A percentile compares a stretch with the other conserved stretches of the same genome.
phyloP scores from a whole-genome alignment of 2,113 vertebrate genomes.

The Hypomesus transpacificus region DNA sequence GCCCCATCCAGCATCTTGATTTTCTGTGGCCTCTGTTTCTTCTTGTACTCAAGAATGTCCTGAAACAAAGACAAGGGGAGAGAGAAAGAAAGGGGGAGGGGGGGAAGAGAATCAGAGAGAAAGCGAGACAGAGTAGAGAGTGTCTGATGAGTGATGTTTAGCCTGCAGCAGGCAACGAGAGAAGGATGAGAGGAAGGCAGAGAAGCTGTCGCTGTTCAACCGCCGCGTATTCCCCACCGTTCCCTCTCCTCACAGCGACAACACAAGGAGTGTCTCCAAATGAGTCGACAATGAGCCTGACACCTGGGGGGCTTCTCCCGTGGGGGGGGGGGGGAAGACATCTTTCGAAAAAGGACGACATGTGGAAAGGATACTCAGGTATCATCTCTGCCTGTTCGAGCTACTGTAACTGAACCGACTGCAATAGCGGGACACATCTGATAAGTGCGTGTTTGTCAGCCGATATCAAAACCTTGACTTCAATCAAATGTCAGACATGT shows the following conservation, averaged over 20 bases:
- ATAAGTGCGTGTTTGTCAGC: no score
- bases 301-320: constrained; percentile 44
- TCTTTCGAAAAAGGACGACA: no score
- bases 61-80: constrained; percentile 42
- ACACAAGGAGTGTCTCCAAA: constrained; percentile 55
- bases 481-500: not conserved
- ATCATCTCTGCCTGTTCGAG: no score
- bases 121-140: constrained; percentile 7
- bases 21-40: constrained; percentile 97
- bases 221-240: constrained; percentile 49
- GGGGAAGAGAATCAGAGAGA: constrained; percentile 7
- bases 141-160: not conserved
- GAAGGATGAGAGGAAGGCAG: constrained; percentile 1
- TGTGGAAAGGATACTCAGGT: no score
- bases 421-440: no score
- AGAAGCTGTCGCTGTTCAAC: constrained; percentile 58
- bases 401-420: no score
- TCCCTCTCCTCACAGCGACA: constrained; percentile 44
- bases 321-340: no score
- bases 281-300: constrained; percentile 54
- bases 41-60: constrained; percentile 98
- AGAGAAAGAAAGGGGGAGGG: constrained; percentile 5
- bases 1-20: constrained; percentile 97
- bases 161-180: not conserved
- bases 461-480: not conserved